Conservation (phyloP, 2,113 vertebrate genomes). For the Crotalus helleri region DNA sequence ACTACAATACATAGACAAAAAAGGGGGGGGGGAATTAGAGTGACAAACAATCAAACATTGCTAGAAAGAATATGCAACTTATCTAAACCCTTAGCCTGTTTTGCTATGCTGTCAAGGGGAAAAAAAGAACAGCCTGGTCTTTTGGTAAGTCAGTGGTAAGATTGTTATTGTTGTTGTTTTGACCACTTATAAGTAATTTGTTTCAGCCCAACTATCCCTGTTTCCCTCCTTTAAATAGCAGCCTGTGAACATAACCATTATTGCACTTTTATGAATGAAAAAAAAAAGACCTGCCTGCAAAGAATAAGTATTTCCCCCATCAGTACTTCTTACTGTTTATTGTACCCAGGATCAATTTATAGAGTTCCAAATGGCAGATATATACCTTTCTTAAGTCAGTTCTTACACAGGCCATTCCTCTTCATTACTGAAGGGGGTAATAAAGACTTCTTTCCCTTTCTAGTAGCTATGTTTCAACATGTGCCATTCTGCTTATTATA, state of each 20-base stretch:
- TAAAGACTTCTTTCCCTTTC: background rate
- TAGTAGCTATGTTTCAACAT: background rate
- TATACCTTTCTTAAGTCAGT: background rate
- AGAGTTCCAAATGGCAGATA: background rate
- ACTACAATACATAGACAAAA: background rate
- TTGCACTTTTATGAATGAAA: conserved; percentile 10
- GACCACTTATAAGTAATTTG: background rate
- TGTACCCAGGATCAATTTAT: background rate
- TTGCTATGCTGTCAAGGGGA: background rate
- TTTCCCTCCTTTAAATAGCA: background rate
- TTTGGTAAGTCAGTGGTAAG: background rate
- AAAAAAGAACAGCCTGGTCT: background rate
- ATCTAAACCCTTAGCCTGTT: background rate
- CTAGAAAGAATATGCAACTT: background rate
- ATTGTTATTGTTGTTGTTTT: background rate
- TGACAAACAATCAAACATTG: background rate
- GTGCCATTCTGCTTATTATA: background rate
- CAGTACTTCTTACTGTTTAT: background rate
- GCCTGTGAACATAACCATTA: background rate
- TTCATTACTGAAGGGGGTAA: background rate
- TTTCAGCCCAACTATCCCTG: background rate
- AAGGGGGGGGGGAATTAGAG: background rate
- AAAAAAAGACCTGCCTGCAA: conserved; percentile 3
- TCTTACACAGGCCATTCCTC: background rate
- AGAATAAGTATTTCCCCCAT: background rate